Conservation (phyloP, 1,140 invertebrate species). For the Cydia amplana region DNA sequence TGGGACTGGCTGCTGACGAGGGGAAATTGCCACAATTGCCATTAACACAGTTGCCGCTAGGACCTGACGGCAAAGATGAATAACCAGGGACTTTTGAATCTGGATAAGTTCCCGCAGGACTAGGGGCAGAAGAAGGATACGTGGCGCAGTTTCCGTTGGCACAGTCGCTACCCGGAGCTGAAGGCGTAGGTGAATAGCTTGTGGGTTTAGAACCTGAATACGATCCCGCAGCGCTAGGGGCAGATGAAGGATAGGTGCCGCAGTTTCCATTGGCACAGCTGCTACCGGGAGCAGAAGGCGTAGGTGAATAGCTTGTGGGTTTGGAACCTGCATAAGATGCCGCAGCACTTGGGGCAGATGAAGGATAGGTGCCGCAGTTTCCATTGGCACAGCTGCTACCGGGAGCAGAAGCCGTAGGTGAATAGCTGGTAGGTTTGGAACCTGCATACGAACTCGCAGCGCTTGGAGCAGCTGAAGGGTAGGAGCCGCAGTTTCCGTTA, state of each 20-base stretch:
- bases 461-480: no score
- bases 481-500: conserved; percentile 15
- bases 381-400: conserved; percentile 22
- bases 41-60: conserved; percentile 17
- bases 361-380: conserved; percentile 22
- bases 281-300: no score
- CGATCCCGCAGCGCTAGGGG: no score
- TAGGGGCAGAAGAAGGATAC: conserved; percentile 11
- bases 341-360: no score
- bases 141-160: conserved; percentile 30
- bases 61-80: background rate
- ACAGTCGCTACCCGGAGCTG: background rate
- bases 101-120: background rate
- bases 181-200: background rate
- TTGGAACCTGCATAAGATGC: no score
- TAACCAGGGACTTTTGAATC: conserved; percentile 12
- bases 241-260: background rate
- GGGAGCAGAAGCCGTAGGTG: background rate
- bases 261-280: conserved; percentile 20
- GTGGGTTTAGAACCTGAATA: no score
- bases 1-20: background rate
- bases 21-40: conserved; percentile 31
- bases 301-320: no score
- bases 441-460: no score
- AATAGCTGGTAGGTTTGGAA: background rate